Evolutionary conservation across 2,797 vertebrate genomes (phyloP).

Genomic region (Gymnoscopelus microlampas): DNA sequence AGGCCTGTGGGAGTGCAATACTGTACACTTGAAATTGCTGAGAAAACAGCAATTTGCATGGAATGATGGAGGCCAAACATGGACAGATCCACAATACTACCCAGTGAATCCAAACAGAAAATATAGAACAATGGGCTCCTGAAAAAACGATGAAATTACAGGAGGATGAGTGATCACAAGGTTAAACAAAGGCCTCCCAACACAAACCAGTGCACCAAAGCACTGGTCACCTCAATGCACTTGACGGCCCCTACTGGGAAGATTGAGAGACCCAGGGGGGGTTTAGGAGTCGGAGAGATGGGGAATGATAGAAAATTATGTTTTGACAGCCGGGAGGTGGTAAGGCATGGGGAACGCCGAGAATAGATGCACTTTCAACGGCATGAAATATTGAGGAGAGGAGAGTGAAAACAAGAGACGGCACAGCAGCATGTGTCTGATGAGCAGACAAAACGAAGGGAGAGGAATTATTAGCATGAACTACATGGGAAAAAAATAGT

Average conservation of each 20-base stretch:
- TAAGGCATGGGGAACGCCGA: conserved; percentile 53
- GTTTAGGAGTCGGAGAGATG: conserved; percentile 50
- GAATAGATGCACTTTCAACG: conserved; percentile 75
- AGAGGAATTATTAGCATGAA: conserved; percentile 56
- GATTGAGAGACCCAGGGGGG: conserved; percentile 26
- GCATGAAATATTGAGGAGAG: conserved; percentile 78
- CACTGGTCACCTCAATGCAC: conserved; percentile 31
- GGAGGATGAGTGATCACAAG: not conserved
- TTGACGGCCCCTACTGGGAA: conserved; percentile 16
- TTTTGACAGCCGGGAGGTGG: conserved; percentile 71
- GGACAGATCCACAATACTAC: conserved; percentile 24
- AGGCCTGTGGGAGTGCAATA: conserved; percentile 4
- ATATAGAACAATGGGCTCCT: not conserved
- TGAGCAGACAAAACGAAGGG: conserved; percentile 65
- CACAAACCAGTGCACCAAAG: conserved; percentile 3
- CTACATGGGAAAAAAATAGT: conserved; percentile 14
- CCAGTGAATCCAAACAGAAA: conserved; percentile 33
- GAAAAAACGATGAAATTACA: not conserved
- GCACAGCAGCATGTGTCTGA: conserved; percentile 68
- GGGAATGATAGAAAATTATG: conserved; percentile 68
- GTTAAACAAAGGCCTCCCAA: conserved; percentile 10
- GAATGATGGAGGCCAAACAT: conserved; percentile 28
- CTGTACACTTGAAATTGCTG: conserved; percentile 44
- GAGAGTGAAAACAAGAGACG: conserved; percentile 61
- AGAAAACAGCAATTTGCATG: not conserved